phyloP scores from a whole-genome alignment of 2,888 invertebrate species.

The Aporophyla nigra region DNA sequence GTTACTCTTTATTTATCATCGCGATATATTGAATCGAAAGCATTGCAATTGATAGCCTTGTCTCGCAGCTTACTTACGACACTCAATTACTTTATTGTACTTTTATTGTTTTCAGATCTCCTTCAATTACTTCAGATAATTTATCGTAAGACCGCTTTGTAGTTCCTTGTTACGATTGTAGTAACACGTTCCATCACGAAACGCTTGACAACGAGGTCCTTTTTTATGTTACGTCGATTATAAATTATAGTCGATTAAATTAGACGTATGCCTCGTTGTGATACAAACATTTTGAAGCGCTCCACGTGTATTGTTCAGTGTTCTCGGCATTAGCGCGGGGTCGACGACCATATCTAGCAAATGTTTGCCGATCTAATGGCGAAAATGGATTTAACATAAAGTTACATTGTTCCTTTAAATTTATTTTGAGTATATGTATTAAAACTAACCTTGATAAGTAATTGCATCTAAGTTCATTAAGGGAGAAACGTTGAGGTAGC shows the following conservation, averaged over 20 bases:
- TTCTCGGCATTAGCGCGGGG: slow-evolving; percentile 86
- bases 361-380: slow-evolving; percentile 79
- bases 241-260: slow-evolving; percentile 72
- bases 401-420: slow-evolving; percentile 55
- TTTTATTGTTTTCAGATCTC: slow-evolving; percentile 59
- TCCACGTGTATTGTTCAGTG: slow-evolving; percentile 88
- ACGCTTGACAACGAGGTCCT: slow-evolving; percentile 33
- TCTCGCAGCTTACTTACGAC: slow-evolving; percentile 58
- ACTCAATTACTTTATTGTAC: slow-evolving; percentile 53
- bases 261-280: slow-evolving; percentile 71
- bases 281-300: slow-evolving; percentile 76
- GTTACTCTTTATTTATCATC: slow-evolving; percentile 70
- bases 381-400: slow-evolving; percentile 73
- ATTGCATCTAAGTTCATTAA: neutral
- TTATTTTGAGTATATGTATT: slow-evolving; percentile 16
- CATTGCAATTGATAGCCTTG: slow-evolving; percentile 59
- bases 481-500: too few species aligned
- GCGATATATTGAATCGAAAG: slow-evolving; percentile 67
- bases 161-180: slow-evolving; percentile 49
- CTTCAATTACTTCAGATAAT: slow-evolving; percentile 42
- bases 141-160: slow-evolving; percentile 18
- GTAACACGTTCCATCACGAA: slow-evolving; percentile 37
- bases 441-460: neutral
- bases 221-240: slow-evolving; percentile 40
- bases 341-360: slow-evolving; percentile 83